phyloP scores from a whole-genome alignment of 2,797 vertebrate genomes.

The Myripristis murdjan region DNA sequence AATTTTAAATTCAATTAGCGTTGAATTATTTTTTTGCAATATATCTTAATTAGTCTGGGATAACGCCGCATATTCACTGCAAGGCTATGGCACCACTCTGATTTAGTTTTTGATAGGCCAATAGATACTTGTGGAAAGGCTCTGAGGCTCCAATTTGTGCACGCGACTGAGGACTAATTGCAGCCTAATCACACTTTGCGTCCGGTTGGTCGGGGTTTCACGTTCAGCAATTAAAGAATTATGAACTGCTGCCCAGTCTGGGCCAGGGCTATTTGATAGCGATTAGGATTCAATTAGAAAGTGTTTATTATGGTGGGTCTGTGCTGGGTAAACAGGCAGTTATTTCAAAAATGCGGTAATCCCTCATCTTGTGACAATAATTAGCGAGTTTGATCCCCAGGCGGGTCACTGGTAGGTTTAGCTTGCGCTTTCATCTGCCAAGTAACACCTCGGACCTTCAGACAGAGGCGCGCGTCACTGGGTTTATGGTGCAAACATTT shows the following conservation, averaged over 20 bases:
- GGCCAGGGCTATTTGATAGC: slow-evolving; percentile 93
- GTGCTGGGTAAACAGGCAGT: slow-evolving; percentile 95
- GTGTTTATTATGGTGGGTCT: slow-evolving; percentile 93
- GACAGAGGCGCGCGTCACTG: slow-evolving; percentile 54
- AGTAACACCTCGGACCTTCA: slow-evolving; percentile 75
- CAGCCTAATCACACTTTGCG: slow-evolving; percentile 61
- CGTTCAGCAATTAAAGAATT: slow-evolving; percentile 91
- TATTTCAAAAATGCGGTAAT: slow-evolving; percentile 99
- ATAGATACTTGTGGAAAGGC: slow-evolving; percentile 41
- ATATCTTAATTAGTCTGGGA: neutral
- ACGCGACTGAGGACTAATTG: slow-evolving; percentile 46
- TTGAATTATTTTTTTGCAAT: neutral
- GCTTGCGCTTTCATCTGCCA: slow-evolving; percentile 87
- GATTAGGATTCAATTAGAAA: slow-evolving; percentile 99
- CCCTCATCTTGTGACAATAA: slow-evolving; percentile 99
- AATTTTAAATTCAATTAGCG: neutral
- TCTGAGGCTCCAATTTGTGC: slow-evolving; percentile 40
- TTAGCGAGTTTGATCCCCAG: slow-evolving; percentile 91
- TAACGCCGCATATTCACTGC: neutral
- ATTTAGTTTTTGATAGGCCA: slow-evolving; percentile 15
- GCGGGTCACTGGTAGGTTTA: slow-evolving; percentile 87
- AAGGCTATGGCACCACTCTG: neutral
- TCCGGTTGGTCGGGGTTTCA: slow-evolving; percentile 72
- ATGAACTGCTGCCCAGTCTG: slow-evolving; percentile 90
- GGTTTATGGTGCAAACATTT: slow-evolving; percentile 38